Evolutionary conservation across 2,113 vertebrate species (phyloP), one percentile per base, ranked within the genome.

Genomic region (Labeo catla): DNA sequence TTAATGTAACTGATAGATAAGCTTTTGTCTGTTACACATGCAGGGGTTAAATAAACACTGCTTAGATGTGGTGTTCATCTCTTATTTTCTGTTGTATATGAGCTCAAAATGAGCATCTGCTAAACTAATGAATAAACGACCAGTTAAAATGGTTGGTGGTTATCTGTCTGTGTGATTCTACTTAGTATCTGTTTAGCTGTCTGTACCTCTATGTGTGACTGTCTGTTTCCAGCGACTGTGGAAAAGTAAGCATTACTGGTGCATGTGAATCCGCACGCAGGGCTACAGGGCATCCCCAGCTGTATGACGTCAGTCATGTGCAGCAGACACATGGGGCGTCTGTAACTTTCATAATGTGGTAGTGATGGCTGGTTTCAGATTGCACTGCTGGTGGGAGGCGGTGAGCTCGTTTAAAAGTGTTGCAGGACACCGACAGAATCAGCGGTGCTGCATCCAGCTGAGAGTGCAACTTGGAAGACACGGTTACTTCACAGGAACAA

Each of bases 351-450:
- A 81, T 81, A 47, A 81, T 10, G 19, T 43, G 21, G 7, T 8
- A 68, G 63, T 49, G 19, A 21, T 28, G 83, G 61, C 21, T 43
- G 57, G 73, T 85, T 77, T 77, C 61, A 76, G n/a, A 66, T 65
- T 85, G 39, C 84, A 63, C 23, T 3, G n/a, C 16, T 50, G 59
- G 59, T 65, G 84, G 84, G 84, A 65, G 84, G 84, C 16, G 83
- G 72, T 34, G 43, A 63, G 36, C 84, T 34, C 57, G 15, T 76
- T 65, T 77, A 85, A 77, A 85, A 85, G 84, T 63, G 39, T 21
- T 21, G 57, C 57, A 23, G 19, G 57, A 76, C 15, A 19, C 72
- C 36, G 9, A 70, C 23, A 52, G 76, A 12, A 21, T 50, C 59
- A 45, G 79, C 11, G 13, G 47, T 82, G 63, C 80, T 68, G 63